A percentile compares a stretch with the other conserved stretches of the same genome.
These are phyloP conservation scores for Crossocerus cetratus DNA, from an alignment of 2,888 invertebrate genomes.

Conservation along the genomic window DNA sequence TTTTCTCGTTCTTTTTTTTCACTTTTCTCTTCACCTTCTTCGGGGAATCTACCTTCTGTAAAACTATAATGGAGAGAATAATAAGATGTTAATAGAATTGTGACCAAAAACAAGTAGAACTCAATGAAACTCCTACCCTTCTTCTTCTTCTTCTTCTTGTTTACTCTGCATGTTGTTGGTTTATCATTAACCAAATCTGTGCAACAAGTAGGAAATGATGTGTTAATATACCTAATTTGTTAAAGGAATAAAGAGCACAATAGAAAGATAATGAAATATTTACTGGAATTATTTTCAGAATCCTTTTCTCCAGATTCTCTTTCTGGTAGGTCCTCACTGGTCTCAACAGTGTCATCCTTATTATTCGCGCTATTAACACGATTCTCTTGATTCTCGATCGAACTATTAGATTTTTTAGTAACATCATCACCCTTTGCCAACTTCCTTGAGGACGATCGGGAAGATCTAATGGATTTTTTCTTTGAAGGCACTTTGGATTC, in stretches of 20 bases:
- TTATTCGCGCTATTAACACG: slow-evolving; percentile 64
- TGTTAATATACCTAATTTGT: background rate
- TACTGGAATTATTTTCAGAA: slow-evolving; percentile 30
- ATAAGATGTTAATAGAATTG: background rate
- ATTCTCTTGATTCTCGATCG: slow-evolving; percentile 74
- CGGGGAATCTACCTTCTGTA: slow-evolving; percentile 56
- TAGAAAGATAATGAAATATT: background rate
- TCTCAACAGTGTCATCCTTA: slow-evolving; percentile 49
- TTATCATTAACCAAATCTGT: slow-evolving; percentile 33
- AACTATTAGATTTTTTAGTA: slow-evolving; percentile 55
- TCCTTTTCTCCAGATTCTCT: slow-evolving; percentile 34
- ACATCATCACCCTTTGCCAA: slow-evolving; percentile 39
- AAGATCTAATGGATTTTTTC: slow-evolving; percentile 54
- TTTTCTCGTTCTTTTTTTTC: slow-evolving; percentile 53
- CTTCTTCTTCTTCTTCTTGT: slow-evolving; percentile 34
- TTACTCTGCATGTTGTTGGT: background rate
- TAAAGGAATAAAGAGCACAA: too few species aligned
- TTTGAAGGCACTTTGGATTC: slow-evolving; percentile 67
- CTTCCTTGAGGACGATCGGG: slow-evolving; percentile 53
- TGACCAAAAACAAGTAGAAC: background rate
- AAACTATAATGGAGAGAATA: slow-evolving; percentile 36
- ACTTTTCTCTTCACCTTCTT: slow-evolving; percentile 67
- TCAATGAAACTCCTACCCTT: slow-evolving; percentile 22
- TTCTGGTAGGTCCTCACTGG: slow-evolving; percentile 13
- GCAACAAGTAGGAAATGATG: background rate